These are phyloP conservation scores for Oenanthe oenanthe DNA, from an alignment of 2,113 vertebrate species.

Conservation along the genomic window DNA sequence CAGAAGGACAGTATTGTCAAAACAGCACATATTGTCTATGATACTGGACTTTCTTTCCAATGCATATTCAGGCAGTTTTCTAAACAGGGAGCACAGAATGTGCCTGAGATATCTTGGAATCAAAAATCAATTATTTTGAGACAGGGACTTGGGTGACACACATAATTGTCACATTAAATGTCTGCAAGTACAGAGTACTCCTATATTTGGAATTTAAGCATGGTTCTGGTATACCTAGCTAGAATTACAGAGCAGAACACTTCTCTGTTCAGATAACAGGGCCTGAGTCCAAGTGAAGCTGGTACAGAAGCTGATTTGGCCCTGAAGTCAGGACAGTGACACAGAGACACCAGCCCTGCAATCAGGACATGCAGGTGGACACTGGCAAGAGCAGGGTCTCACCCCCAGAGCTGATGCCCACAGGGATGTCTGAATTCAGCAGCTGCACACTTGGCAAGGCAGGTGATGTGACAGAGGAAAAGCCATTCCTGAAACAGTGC, in stretches of 20 bases:
- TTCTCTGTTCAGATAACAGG: neutral
- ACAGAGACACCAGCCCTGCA: neutral
- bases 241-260: neutral
- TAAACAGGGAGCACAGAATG: neutral
- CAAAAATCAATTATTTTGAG: neutral
- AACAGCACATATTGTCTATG: neutral
- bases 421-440: neutral
- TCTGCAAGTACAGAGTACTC: neutral
- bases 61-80: neutral
- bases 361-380: neutral
- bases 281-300: neutral
- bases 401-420: neutral
- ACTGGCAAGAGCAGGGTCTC: neutral
- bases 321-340: neutral
- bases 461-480: neutral
- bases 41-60: neutral
- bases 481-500: neutral
- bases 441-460: neutral
- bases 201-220: neutral
- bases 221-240: neutral
- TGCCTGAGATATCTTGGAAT: neutral
- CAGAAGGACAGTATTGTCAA: neutral
- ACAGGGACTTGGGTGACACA: neutral
- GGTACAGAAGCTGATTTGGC: rapidly evolving
- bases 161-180: neutral